Evolutionary conservation across 2,888 invertebrate genomes (phyloP).

Genomic region (Crocallis elinguaria): DNA sequence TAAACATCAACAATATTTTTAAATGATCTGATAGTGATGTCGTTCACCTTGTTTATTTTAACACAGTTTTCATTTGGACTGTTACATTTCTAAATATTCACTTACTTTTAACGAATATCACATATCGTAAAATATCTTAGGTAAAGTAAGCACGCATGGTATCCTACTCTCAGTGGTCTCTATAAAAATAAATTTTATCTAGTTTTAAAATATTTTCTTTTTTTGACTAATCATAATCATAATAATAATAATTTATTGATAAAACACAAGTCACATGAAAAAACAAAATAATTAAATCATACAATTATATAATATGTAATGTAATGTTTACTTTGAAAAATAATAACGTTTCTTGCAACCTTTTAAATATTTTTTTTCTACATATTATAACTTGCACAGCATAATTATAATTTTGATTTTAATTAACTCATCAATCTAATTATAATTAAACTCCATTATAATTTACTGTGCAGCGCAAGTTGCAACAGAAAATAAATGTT

Average conservation of each 20-base stretch:
- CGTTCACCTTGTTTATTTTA: neutral
- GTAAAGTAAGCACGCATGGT: constrained; percentile 6
- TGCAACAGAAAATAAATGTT: too few relatives aligned
- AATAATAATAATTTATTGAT: neutral
- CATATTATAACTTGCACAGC: too few relatives aligned
- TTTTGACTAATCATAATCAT: neutral
- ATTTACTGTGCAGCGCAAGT: too few relatives aligned
- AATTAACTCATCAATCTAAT: too few relatives aligned
- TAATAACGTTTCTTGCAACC: too few relatives aligned
- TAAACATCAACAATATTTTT: neutral
- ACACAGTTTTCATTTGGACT: neutral
- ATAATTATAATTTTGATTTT: too few relatives aligned
- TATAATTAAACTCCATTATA: too few relatives aligned
- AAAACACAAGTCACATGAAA: too few relatives aligned
- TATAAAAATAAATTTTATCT: neutral
- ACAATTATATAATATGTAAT: too few relatives aligned
- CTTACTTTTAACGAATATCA: neutral
- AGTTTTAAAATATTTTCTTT: neutral
- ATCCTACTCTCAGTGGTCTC: neutral
- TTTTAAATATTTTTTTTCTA: too few relatives aligned
- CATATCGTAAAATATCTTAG: constrained; percentile 1
- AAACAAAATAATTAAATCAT: too few relatives aligned
- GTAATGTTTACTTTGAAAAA: too few relatives aligned
- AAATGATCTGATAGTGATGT: neutral
- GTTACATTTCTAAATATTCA: neutral